phyloP scores from a whole-genome alignment of 1,140 invertebrate species.

The Tetragonula clypearis region DNA sequence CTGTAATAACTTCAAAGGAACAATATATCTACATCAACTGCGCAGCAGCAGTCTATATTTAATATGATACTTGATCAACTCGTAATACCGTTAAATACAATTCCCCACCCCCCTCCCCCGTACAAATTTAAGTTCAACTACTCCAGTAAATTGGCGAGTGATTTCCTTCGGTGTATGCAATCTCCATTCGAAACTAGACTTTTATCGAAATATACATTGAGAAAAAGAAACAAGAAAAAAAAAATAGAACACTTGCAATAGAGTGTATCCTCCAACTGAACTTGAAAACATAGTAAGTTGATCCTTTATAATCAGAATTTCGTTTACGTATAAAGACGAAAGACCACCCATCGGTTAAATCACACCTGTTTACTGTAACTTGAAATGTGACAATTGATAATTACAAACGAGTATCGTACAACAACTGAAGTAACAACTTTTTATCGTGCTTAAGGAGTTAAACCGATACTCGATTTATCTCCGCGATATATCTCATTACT shows the following conservation, averaged over 20 bases:
- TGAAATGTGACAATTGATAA: too few species aligned
- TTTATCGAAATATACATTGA: not conserved
- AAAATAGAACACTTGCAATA: not conserved
- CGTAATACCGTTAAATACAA: not conserved
- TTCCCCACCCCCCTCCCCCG: too few species aligned
- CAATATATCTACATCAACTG: not conserved
- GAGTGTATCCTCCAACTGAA: not conserved
- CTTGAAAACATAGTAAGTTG: too few species aligned
- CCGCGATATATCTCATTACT: not conserved
- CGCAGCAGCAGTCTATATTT: not conserved
- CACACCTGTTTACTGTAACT: too few species aligned
- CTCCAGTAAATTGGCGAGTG: not conserved
- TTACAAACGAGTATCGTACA: too few species aligned
- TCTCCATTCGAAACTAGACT: not conserved
- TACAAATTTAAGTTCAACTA: not conserved
- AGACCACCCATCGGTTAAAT: too few species aligned
- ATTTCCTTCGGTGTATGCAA: not conserved
- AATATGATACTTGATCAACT: not conserved
- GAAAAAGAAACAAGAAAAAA: not conserved
- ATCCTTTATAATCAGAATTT: too few species aligned
- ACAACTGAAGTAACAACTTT: too few species aligned
- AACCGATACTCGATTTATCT: not conserved
- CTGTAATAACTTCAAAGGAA: not conserved
- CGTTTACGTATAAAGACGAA: too few species aligned
- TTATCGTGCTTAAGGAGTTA: not conserved